phyloP scores from a whole-genome alignment of 2,113 vertebrate genomes.

The Ascaphus truei region DNA sequence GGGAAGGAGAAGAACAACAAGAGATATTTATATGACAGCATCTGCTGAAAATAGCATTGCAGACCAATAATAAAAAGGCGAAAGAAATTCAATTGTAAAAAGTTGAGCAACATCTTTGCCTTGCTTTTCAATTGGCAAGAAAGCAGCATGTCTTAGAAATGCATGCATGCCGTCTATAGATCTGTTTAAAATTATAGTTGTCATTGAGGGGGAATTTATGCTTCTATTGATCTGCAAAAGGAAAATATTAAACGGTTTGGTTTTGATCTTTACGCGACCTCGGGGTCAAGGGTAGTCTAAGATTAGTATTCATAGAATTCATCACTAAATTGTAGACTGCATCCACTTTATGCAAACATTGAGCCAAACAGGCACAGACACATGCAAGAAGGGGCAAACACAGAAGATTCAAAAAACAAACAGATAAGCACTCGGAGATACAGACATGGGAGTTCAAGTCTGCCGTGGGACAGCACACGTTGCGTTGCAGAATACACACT shows the following conservation, averaged over 20 bases:
- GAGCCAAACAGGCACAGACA: conserved; percentile 55
- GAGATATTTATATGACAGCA: conserved; percentile 83
- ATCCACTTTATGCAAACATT: conserved; percentile 76
- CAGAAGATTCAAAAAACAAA: conserved; percentile 29
- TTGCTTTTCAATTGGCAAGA: conserved; percentile 55
- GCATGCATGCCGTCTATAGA: conserved; percentile 80
- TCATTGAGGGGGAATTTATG: conserved; percentile 98
- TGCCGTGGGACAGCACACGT: not conserved
- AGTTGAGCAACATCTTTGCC: conserved; percentile 60
- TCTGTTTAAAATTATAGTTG: conserved; percentile 99
- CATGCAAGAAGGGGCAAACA: conserved; percentile 59
- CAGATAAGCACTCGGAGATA: not conserved
- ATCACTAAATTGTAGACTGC: conserved; percentile 73
- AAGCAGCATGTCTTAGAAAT: conserved; percentile 62
- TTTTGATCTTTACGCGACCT: conserved; percentile 92
- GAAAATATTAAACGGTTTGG: conserved; percentile 98
- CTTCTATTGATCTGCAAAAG: conserved; percentile 93
- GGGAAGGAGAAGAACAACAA: conserved; percentile 78
- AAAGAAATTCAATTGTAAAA: conserved; percentile 70
- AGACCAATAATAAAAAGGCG: conserved; percentile 72
- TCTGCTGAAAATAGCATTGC: conserved; percentile 80
- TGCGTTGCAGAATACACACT: conserved; percentile 6
- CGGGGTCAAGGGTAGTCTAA: conserved; percentile 95
- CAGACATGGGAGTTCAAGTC: not conserved
- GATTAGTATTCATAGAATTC: conserved; percentile 90